Conservation (phyloP, 1,140 invertebrate species). For the Aphaenogaster rudis region DNA sequence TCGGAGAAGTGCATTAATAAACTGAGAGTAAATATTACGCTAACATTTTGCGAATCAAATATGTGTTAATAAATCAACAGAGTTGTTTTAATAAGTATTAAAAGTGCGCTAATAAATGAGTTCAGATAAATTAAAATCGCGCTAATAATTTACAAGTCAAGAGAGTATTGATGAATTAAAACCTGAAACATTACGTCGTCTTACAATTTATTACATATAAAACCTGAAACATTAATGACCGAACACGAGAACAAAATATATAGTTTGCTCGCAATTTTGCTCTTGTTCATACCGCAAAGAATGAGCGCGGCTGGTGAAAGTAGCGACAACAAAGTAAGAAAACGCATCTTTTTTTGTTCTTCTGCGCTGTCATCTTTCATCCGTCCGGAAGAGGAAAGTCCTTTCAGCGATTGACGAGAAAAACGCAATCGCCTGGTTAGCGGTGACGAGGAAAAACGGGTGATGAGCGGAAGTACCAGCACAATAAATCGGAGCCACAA, state of each 20-base stretch:
- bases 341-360: conserved; percentile 37
- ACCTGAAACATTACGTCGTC: not conserved
- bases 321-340: conserved; percentile 37
- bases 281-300: conserved; percentile 17
- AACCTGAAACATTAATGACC: not conserved
- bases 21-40: not conserved
- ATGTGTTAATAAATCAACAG: not conserved
- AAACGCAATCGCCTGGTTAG: conserved; percentile 27
- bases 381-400: conserved; percentile 62
- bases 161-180: not conserved
- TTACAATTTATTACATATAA: too few species aligned
- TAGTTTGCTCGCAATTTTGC: not conserved
- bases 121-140: not conserved
- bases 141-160: not conserved
- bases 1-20: not conserved
- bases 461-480: not conserved
- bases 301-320: conserved; percentile 59
- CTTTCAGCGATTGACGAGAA: conserved; percentile 19
- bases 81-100: not conserved
- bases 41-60: not conserved
- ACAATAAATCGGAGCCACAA: conserved; percentile 65
- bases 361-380: not conserved
- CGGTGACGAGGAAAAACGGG: conserved; percentile 45
- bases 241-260: not conserved
- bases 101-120: not conserved